phyloP scores from a whole-genome alignment of 2,113 vertebrate genomes.

The Phylloscopus trochiloides region DNA sequence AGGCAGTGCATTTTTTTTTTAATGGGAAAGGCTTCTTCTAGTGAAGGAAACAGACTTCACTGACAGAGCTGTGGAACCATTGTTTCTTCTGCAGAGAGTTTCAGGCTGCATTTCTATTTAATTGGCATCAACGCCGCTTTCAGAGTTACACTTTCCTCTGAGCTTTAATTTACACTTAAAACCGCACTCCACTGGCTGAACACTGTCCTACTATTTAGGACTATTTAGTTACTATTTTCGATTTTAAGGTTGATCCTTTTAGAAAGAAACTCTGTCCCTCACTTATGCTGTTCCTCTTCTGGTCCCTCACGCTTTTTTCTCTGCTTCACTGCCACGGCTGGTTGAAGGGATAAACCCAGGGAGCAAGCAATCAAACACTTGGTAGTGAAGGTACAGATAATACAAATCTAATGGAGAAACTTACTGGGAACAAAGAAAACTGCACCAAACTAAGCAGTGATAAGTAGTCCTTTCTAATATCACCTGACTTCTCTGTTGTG shows the following conservation, averaged over 20 bases:
- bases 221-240: not conserved
- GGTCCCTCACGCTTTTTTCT: not conserved
- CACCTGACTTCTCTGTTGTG: not conserved
- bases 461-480: not conserved
- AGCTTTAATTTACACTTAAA: constrained; percentile 26
- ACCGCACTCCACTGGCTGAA: not conserved
- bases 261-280: not conserved
- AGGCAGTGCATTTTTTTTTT: not conserved
- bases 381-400: not conserved
- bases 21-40: constrained; percentile 31
- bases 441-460: not conserved
- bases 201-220: not conserved
- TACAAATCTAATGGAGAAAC: not conserved
- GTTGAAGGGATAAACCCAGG: not conserved
- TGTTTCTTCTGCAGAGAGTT: not conserved
- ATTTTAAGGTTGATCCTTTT: no score
- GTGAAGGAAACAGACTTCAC: constrained; percentile 10
- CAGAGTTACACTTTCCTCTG: not conserved
- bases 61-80: not conserved
- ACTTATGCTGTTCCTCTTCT: not conserved
- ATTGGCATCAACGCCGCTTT: not conserved
- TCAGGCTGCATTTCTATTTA: constrained; percentile 37
- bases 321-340: not conserved
- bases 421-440: not conserved
- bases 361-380: not conserved